These are phyloP conservation scores for Poeciliopsis turneri DNA, from an alignment of 2,797 vertebrate genomes.

Conservation along the genomic window DNA sequence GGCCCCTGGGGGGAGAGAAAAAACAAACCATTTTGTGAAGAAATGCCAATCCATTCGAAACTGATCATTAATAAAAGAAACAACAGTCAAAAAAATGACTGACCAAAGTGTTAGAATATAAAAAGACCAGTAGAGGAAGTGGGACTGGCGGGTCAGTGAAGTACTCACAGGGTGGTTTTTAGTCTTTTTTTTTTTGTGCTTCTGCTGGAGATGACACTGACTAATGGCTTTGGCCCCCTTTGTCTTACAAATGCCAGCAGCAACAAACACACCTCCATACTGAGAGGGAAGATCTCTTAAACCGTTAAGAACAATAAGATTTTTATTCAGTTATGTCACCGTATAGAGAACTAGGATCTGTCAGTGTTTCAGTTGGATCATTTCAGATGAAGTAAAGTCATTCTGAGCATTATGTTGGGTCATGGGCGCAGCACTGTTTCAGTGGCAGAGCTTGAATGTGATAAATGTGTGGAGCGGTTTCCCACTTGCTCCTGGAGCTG, in stretches of 20 bases:
- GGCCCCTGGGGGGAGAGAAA: too few species aligned
- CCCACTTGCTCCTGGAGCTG: background rate
- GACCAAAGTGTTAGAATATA: background rate
- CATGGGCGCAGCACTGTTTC: background rate
- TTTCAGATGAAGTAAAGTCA: background rate
- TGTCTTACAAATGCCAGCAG: background rate
- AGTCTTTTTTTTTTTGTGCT: background rate
- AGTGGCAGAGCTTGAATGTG: background rate
- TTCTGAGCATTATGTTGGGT: background rate
- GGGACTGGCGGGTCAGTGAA: background rate
- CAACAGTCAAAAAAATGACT: too few species aligned
- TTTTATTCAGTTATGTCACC: background rate
- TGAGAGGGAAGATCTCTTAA: background rate
- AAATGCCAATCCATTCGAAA: background rate
- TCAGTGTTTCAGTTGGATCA: background rate
- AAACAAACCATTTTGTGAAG: background rate
- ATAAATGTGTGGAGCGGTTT: background rate
- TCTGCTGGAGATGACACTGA: background rate
- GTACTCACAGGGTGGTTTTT: background rate
- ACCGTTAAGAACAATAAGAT: background rate
- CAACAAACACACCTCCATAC: background rate
- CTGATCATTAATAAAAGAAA: background rate
- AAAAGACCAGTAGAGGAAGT: background rate
- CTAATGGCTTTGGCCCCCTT: background rate
- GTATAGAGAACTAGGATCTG: background rate